Conservation (phyloP, 1,140 invertebrate genomes). For the Camponotus vicinus region DNA sequence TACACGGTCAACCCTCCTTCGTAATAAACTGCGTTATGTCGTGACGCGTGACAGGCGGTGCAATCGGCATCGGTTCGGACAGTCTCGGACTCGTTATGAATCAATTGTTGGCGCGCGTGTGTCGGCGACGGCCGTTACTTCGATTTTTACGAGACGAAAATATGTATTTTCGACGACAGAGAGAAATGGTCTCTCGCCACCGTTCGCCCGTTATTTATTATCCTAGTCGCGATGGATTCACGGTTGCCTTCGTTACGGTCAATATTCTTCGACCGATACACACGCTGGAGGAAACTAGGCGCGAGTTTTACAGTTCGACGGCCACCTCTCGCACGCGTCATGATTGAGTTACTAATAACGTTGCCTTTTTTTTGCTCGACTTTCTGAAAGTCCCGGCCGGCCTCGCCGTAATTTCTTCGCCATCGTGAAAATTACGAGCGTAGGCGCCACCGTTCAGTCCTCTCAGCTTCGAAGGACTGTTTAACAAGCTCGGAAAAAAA, state of each 20-base stretch:
- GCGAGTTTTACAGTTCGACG: conserved; percentile 19
- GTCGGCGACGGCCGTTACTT: conserved; percentile 39
- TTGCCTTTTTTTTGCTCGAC: conserved; percentile 64
- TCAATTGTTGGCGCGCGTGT: conserved; percentile 51
- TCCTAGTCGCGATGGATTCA: conserved; percentile 24
- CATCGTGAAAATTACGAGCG: conserved; percentile 71
- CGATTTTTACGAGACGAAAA: conserved; percentile 35
- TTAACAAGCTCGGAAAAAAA: conserved; percentile 21
- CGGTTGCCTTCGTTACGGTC: conserved; percentile 34
- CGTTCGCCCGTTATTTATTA: conserved; percentile 21
- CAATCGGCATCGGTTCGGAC: conserved; percentile 37
- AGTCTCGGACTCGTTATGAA: conserved; percentile 50
- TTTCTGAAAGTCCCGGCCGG: conserved; percentile 62
- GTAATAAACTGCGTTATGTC: conserved; percentile 23
- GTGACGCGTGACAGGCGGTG: conserved; percentile 1
- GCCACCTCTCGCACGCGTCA: conserved; percentile 15
- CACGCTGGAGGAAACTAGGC: conserved; percentile 10
- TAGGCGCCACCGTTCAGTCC: conserved; percentile 26
- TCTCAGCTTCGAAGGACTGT: conserved; percentile 24
- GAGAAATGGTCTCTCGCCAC: neutral
- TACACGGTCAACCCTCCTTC: conserved; percentile 26
- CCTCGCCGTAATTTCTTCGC: conserved; percentile 59
- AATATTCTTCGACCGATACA: conserved; percentile 9
- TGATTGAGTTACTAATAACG: conserved; percentile 71
- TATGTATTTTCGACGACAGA: conserved; percentile 7